Conservation (phyloP, 1,140 invertebrate species). For the Zelostemma sp. region DNA sequence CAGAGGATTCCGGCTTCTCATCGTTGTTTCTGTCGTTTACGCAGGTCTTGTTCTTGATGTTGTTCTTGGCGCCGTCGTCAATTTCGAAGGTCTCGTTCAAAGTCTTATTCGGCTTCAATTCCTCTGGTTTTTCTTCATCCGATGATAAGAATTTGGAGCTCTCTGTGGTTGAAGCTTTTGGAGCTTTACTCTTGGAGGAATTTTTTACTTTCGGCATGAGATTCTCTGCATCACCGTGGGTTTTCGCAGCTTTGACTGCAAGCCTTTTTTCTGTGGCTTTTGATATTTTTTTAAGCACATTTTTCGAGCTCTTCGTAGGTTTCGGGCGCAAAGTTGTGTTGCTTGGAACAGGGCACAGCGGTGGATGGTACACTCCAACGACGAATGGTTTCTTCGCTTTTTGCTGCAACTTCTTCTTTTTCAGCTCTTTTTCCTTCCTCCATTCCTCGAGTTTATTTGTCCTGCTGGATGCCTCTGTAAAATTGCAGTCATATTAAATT, state of each 20-base stretch:
- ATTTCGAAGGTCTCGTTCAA: constrained; percentile 1
- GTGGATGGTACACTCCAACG: constrained; percentile 60
- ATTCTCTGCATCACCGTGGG: not conserved
- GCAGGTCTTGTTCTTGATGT: not conserved
- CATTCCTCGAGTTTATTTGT: constrained; percentile 56
- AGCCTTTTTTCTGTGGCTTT: constrained; percentile 57
- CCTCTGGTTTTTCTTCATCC: constrained; percentile 1
- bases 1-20: no score
- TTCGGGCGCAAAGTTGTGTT: constrained; percentile 7
- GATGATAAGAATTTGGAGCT: not conserved
- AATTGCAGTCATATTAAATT: no score
- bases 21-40: constrained; percentile 1
- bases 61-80: not conserved
- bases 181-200: no score
- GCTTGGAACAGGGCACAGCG: constrained; percentile 48
- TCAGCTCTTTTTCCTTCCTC: constrained; percentile 52
- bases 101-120: not conserved
- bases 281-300: constrained; percentile 1
- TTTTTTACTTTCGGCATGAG: not conserved
- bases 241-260: constrained; percentile 39
- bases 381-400: constrained; percentile 57
- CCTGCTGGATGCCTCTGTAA: no score
- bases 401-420: constrained; percentile 44
- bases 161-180: no score
- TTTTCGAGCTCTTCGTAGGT: constrained; percentile 4